A percentile compares a stretch with the other conserved stretches of the same genome.
Conservation (phyloP, 1,140 invertebrate genomes). For the Aphelenchoides fujianensis region DNA sequence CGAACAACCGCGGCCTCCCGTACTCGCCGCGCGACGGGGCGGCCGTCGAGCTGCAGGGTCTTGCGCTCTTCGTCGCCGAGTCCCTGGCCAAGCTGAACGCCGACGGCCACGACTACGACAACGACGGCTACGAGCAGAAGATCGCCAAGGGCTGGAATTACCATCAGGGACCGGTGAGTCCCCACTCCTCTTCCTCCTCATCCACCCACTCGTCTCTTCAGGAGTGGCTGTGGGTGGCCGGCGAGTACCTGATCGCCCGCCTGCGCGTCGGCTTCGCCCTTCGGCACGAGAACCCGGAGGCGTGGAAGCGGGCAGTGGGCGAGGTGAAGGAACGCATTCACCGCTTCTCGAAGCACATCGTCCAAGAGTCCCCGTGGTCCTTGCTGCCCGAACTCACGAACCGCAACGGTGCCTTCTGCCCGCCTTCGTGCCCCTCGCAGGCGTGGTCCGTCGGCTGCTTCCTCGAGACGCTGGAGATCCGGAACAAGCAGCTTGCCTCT, state of each 20-base stretch:
- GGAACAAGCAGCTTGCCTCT: conserved; percentile 13
- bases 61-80: conserved; percentile 46
- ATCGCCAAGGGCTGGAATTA: conserved; percentile 94
- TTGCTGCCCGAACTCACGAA: conserved; percentile 94
- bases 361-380: conserved; percentile 77
- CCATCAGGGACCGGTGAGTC: conserved; percentile 89
- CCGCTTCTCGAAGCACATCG: conserved; percentile 72
- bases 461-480: conserved; percentile 70
- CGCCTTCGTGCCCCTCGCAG: conserved; percentile 83
- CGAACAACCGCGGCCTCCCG: conserved; percentile 84
- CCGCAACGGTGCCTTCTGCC: conserved; percentile 76
- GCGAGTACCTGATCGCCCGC: conserved; percentile 79
- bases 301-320: conserved; percentile 71
- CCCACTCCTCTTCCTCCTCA: too few species aligned
- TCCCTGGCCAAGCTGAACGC: conserved; percentile 37
- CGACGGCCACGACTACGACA: conserved; percentile 74
- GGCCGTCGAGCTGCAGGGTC: conserved; percentile 76
- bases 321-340: conserved; percentile 73
- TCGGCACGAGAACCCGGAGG: conserved; percentile 61
- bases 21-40: conserved; percentile 92
- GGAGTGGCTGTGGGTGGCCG: conserved; percentile 97
- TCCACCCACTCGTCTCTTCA: too few species aligned
- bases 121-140: conserved; percentile 78
- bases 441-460: conserved; percentile 88
- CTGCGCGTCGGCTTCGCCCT: conserved; percentile 67